A percentile compares a stretch with the other conserved stretches of the same genome.
phyloP scores from a whole-genome alignment of 2,797 vertebrate species.

The Otolemur crassicaudatus region DNA sequence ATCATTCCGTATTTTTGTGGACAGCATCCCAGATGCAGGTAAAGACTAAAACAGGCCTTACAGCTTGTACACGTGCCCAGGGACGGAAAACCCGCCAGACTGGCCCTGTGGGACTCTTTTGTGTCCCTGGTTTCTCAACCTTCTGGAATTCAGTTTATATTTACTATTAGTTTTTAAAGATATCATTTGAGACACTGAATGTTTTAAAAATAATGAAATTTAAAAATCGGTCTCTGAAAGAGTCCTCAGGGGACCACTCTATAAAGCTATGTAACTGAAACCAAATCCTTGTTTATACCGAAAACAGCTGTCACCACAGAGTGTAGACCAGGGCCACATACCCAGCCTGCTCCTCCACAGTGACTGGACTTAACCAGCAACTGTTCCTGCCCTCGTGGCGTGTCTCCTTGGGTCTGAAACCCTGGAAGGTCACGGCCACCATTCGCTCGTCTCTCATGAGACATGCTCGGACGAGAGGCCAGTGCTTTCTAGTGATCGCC shows the following conservation, averaged over 20 bases:
- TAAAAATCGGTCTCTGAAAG: not conserved
- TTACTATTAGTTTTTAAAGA: not conserved
- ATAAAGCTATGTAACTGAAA: not conserved
- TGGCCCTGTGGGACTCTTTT: not conserved
- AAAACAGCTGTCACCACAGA: not conserved
- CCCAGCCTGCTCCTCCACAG: not conserved
- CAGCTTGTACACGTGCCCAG: accelerated
- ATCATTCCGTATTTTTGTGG: slow-evolving; percentile 99
- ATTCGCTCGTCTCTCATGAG: not conserved
- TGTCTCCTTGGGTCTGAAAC: not conserved
- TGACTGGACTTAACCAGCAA: too few relatives aligned
- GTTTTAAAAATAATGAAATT: not conserved
- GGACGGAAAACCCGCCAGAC: accelerated
- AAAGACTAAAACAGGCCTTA: slow-evolving; percentile 66
- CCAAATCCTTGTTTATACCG: not conserved
- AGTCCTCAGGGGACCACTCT: not conserved
- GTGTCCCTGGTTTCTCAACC: not conserved
- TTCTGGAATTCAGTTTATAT: not conserved
- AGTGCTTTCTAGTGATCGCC: not conserved
- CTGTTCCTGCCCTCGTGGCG: not conserved
- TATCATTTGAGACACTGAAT: not conserved
- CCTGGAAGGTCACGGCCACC: not conserved
- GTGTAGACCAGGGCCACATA: too few relatives aligned
- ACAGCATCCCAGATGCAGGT: slow-evolving; percentile 99
- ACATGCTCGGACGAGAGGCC: not conserved